phyloP scores from a whole-genome alignment of 2,797 vertebrate species.

The Acrocephalus scirpaceus region DNA sequence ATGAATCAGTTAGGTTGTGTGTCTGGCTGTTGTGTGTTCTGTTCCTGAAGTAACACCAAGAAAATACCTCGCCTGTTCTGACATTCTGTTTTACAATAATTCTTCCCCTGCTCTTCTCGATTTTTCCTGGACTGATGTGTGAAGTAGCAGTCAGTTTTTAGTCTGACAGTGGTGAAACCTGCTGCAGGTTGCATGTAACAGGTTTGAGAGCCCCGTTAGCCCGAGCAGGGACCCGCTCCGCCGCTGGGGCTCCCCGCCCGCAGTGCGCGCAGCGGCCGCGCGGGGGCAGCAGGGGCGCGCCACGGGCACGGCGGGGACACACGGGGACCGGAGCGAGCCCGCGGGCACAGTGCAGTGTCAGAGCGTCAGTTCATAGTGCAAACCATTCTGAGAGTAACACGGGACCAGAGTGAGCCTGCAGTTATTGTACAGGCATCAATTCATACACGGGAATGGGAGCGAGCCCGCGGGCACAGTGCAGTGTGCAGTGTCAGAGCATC shows the following conservation, averaged over 20 bases:
- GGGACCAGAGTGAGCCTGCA: too few species aligned
- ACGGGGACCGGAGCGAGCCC: too few species aligned
- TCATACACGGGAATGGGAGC: too few species aligned
- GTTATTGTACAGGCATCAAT: too few species aligned
- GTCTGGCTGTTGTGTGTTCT: conserved; percentile 11
- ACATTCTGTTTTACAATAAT: not conserved
- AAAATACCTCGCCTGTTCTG: not conserved
- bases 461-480: too few species aligned
- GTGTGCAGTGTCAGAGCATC: too few species aligned
- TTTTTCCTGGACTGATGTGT: not conserved
- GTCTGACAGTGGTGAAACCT: not conserved
- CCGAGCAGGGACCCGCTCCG: too few species aligned
- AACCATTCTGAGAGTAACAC: too few species aligned
- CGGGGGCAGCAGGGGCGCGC: not conserved
- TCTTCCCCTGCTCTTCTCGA: not conserved
- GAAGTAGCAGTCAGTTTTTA: not conserved
- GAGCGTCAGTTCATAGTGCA: too few species aligned
- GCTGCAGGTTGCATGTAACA: not conserved
- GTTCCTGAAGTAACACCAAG: not conserved
- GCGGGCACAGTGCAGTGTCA: too few species aligned
- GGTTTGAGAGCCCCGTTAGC: not conserved
- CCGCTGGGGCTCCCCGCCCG: too few species aligned
- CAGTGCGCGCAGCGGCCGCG: not conserved
- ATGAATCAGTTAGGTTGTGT: conserved; percentile 23
- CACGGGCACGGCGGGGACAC: not conserved